Conservation (phyloP, 2,888 invertebrate genomes). For the Zonitis immaculata region DNA sequence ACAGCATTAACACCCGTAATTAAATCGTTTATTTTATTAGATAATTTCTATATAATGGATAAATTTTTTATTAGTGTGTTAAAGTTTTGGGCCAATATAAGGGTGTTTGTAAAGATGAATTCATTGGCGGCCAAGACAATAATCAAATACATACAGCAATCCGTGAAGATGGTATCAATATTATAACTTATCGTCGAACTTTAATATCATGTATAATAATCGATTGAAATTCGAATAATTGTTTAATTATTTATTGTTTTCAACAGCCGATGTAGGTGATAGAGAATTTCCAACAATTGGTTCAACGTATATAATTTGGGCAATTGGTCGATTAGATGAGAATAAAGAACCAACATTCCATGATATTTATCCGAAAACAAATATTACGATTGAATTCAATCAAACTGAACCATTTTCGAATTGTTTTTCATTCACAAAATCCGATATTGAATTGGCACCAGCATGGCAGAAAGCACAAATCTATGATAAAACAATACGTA, state of each 20-base stretch:
- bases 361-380: constrained; percentile 68
- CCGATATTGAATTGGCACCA: constrained; percentile 39
- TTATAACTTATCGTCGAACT: constrained; percentile 71
- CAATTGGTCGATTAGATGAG: constrained; percentile 72
- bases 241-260: constrained; percentile 20
- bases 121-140: constrained; percentile 76
- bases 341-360: constrained; percentile 80
- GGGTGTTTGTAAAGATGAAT: constrained; percentile 81
- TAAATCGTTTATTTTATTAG: not conserved
- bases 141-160: constrained; percentile 73
- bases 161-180: constrained; percentile 70
- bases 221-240: not conserved
- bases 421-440: constrained; percentile 68
- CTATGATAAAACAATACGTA: constrained; percentile 65
- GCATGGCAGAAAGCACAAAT: constrained; percentile 63
- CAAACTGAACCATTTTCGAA: constrained; percentile 62
- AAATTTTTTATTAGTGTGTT: constrained; percentile 69
- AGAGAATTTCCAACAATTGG: constrained; percentile 64
- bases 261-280: constrained; percentile 73
- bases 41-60: not conserved
- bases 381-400: constrained; percentile 63
- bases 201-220: constrained; percentile 63
- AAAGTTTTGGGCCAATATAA: constrained; percentile 80
- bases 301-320: constrained; percentile 69
- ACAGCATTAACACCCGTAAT: constrained; percentile 68